phyloP scores from a whole-genome alignment of 1,140 invertebrate species.

The Drosophila pseudoananassae region DNA sequence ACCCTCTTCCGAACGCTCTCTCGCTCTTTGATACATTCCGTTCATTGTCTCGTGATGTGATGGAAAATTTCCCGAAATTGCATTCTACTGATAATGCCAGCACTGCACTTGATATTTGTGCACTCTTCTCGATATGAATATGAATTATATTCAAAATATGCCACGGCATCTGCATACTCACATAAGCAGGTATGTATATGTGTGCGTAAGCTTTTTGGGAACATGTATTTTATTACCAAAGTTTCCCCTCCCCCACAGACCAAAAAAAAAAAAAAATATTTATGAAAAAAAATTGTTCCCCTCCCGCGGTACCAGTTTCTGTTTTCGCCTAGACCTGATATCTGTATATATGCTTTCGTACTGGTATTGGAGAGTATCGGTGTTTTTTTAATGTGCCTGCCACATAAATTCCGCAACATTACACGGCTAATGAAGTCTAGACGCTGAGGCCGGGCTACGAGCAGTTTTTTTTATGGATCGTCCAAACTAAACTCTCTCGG shows the following conservation, averaged over 20 bases:
- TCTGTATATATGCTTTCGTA: conserved; percentile 2
- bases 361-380: conserved; percentile 14
- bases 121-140: conserved; percentile 18
- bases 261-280: neutral
- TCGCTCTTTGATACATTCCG: conserved; percentile 20
- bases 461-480: conserved; percentile 50
- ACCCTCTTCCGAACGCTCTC: neutral
- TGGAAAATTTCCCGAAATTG: conserved; percentile 74
- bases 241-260: neutral
- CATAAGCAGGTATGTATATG: neutral
- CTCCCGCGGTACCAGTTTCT: conserved; percentile 33
- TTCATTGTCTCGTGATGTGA: conserved; percentile 60
- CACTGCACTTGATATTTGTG: conserved; percentile 41
- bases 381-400: conserved; percentile 72
- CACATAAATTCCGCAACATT: conserved; percentile 79
- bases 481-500: conserved; percentile 12
- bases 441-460: conserved; percentile 33
- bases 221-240: conserved; percentile 23
- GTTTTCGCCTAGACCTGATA: conserved; percentile 32
- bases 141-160: conserved; percentile 9
- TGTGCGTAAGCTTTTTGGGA: conserved; percentile 12
- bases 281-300: neutral
- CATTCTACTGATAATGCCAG: conserved; percentile 62
- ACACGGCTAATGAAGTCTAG: conserved; percentile 79
- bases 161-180: neutral